Percentiles rank a stretch among this genome's conserved stretches.
Conservation (phyloP, 2,797 vertebrate genomes). For the Aplochiton taeniatus region DNA sequence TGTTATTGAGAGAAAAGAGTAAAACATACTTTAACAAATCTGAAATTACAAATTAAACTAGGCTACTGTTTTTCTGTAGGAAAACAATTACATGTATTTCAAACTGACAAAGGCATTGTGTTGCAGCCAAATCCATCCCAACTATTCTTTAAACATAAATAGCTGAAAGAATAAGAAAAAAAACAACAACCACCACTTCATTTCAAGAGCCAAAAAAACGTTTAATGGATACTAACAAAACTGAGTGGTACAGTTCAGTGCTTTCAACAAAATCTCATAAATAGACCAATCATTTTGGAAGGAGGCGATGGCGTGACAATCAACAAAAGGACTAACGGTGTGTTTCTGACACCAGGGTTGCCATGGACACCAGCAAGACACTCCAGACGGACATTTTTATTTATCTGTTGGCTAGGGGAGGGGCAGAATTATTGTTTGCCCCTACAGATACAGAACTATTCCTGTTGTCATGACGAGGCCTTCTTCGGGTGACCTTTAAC, state of each 20-base stretch:
- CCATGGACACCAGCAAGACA: conserved; percentile 31
- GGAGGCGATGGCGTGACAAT: conserved; percentile 42
- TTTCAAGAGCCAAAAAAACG: conserved; percentile 58
- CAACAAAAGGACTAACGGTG: conserved; percentile 45
- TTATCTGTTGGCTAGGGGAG: conserved; percentile 41
- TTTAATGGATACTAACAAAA: conserved; percentile 83
- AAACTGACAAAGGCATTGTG: no score
- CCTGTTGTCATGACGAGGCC: conserved; percentile 25
- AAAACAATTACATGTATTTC: no score
- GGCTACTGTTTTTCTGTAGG: no score
- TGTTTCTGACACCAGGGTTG: conserved; percentile 47
- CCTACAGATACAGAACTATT: conserved; percentile 45
- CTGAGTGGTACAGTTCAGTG: conserved; percentile 72
- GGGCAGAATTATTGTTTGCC: conserved; percentile 36
- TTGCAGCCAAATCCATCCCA: no score
- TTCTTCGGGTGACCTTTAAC: conserved; percentile 72
- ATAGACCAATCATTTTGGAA: conserved; percentile 66
- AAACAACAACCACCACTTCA: no score
- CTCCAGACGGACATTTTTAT: conserved; percentile 21
- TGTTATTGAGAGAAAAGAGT: no score
- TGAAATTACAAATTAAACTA: no score
- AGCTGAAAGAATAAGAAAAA: no score
- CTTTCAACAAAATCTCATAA: conserved; percentile 80
- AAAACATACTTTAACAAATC: no score
- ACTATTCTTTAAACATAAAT: no score